Conservation (phyloP, 2,888 invertebrate species). For the Smittia sp. region DNA sequence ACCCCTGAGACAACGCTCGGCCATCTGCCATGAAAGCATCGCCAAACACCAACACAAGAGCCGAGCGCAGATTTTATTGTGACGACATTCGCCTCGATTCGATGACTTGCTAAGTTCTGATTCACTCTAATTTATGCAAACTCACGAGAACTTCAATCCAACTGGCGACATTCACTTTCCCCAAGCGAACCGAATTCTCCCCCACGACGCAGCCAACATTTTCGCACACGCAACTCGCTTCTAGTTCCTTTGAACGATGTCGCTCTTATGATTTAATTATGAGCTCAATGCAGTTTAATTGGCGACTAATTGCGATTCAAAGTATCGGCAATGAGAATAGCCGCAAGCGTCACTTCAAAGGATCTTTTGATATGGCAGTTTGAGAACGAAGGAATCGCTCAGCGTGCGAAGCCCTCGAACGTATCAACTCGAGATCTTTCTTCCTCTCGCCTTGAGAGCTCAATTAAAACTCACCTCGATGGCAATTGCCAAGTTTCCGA, state of each 20-base stretch:
- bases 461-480: neutral
- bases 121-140: too few relatives aligned
- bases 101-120: too few relatives aligned
- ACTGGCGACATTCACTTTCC: neutral
- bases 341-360: neutral
- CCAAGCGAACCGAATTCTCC: neutral
- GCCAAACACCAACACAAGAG: too few relatives aligned
- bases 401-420: neutral
- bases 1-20: neutral
- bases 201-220: neutral
- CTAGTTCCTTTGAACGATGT: too few relatives aligned
- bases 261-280: neutral
- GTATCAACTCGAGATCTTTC: constrained; percentile 1
- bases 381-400: neutral
- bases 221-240: neutral
- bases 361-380: neutral
- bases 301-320: neutral
- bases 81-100: too few relatives aligned
- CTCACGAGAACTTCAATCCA: too few relatives aligned
- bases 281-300: neutral
- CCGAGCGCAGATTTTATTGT: too few relatives aligned
- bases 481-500: neutral
- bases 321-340: neutral
- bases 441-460: neutral
- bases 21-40: neutral